Base-by-base conservation (phyloP, 2,797 vertebrate species). In the Remorina albescens region DNA sequence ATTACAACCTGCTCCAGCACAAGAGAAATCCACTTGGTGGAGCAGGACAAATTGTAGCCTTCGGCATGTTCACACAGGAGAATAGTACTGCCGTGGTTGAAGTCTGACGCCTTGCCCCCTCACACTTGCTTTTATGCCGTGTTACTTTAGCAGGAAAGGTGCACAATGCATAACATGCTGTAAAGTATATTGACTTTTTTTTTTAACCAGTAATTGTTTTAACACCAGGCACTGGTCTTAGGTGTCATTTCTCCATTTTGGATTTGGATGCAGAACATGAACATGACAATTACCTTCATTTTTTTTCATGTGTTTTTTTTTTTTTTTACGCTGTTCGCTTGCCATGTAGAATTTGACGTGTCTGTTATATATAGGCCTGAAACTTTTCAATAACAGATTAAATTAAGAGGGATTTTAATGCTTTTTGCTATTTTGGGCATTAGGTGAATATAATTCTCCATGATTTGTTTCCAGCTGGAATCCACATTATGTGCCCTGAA, bases 1-100 rank as follows among this genome's bases (percentile, higher is more conserved):
- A 93, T 93, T 92, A 89, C n/a, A 32, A 77, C 78, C 77, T 84
- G 71, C 82, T 88, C 71, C 75, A 75, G 82, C 79, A 76, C 86
- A 83, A 84, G 81, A 78, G 83, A 89, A 80, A 89, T 83, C 60
- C 74, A 86, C 84, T 81, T 73, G 81, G 75, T 74, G 83, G 71
- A 86, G 76, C 75, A 78, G 84, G 84, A 87, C 88, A 82, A 85
- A 85, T 85, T 88, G 77, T 84, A 85, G 87, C 89, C 84, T 46
- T 67, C 76, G 87, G 90, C 90, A 73, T 86, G 87, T 91, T 86
- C 67, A 82, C 83, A 78, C 89, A 85, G 67, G 76, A 86, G 81
- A 75, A 77, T 46, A 54, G 39, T 70, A 51, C 71, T 67, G 77
- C 78, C 73, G 65, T 71, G 82, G 76, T 73, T 82, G 71, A 64